Conservation (phyloP, 2,113 vertebrate species). For the Mohoua ochrocephala region DNA sequence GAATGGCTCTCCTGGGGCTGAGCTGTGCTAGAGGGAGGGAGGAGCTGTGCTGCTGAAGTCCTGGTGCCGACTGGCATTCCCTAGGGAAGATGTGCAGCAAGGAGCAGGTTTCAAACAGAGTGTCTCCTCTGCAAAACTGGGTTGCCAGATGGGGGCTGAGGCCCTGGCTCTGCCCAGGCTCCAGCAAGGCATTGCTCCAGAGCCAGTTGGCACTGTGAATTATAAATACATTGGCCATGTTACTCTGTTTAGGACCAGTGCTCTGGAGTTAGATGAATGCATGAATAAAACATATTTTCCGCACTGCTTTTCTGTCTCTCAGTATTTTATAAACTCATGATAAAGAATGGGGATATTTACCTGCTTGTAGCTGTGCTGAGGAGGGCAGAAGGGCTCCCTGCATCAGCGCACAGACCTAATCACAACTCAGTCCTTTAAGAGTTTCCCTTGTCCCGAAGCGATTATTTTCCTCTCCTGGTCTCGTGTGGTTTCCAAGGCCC, state of each 20-base stretch:
- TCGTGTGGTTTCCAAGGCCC: not conserved
- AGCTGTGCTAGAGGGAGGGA: not conserved
- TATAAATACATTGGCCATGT: not conserved
- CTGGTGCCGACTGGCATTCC: not conserved
- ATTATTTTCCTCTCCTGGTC: not conserved
- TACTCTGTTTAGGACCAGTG: not conserved
- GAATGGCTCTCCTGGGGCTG: constrained; percentile 1
- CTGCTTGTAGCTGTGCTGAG: not conserved
- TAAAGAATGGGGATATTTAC: not conserved
- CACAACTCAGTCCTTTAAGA: not conserved
- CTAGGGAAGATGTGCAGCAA: not conserved
- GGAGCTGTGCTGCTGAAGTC: not conserved
- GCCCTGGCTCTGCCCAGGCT: not conserved
- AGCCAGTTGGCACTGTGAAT: not conserved
- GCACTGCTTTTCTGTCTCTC: not conserved
- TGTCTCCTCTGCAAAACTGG: not conserved
- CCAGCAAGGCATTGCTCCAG: not conserved
- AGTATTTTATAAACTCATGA: not conserved
- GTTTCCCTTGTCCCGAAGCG: not conserved
- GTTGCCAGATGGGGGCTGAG: not conserved
- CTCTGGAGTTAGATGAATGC: not conserved
- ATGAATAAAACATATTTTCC: constrained; percentile 14
- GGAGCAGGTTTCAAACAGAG: not conserved
- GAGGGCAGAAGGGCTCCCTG: not conserved
- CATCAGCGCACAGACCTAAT: not conserved